Evolutionary conservation across 2,797 vertebrate species (phyloP).

Genomic region (Echiichthys vipera): DNA sequence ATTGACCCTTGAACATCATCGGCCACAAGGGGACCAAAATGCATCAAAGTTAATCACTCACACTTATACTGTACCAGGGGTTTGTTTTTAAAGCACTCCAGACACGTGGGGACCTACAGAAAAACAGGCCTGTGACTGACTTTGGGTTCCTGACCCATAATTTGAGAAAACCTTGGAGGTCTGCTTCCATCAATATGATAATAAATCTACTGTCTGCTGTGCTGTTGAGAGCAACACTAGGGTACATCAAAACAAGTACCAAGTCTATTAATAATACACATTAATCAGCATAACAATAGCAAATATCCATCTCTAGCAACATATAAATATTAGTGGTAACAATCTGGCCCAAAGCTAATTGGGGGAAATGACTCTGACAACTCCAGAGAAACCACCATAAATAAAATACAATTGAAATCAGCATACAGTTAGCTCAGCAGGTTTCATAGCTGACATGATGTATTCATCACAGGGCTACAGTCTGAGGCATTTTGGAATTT

Average conservation of each 20-base stretch:
- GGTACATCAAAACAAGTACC: background rate
- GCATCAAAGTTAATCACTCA: slow-evolving; percentile 66
- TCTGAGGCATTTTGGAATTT: slow-evolving; percentile 20
- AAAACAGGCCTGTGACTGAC: slow-evolving; percentile 62
- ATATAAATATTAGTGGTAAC: background rate
- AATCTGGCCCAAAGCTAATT: slow-evolving; percentile 11
- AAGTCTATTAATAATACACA: slow-evolving; percentile 12
- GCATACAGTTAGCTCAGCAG: slow-evolving; percentile 21
- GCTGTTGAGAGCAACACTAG: slow-evolving; percentile 15
- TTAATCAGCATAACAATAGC: slow-evolving; percentile 21
- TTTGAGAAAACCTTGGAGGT: slow-evolving; percentile 61
- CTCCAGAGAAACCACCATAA: slow-evolving; percentile 9
- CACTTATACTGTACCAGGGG: slow-evolving; percentile 47
- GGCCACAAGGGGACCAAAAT: slow-evolving; percentile 58
- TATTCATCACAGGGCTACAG: slow-evolving; percentile 8
- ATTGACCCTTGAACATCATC: slow-evolving; percentile 59
- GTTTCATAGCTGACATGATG: slow-evolving; percentile 7
- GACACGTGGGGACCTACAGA: slow-evolving; percentile 51
- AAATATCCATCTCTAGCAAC: slow-evolving; percentile 20
- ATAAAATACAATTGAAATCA: slow-evolving; percentile 4
- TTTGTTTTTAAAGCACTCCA: slow-evolving; percentile 64
- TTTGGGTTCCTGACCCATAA: slow-evolving; percentile 68
- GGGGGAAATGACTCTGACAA: background rate
- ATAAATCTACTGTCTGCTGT: slow-evolving; percentile 59
- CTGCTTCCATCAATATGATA: slow-evolving; percentile 61